Base-by-base conservation (phyloP, 1,140 invertebrate species). In the Tetranychus cinnabarinus region DNA sequence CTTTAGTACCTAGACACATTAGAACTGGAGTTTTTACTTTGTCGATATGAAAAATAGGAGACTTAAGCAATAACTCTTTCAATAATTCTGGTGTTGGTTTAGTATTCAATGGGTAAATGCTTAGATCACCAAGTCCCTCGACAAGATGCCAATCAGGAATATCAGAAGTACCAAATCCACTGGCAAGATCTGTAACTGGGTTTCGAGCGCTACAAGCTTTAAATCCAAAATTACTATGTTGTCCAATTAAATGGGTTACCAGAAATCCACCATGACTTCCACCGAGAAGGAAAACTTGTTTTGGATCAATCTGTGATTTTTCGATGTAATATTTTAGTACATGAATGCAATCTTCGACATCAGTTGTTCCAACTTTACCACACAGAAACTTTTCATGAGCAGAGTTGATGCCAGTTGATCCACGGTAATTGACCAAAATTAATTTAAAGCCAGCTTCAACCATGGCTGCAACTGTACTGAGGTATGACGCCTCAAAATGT, bases 251-350 rank as follows among this genome's bases (percentile, higher is more conserved):
- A 73, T 92, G 88, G 34, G 82, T 77, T 12, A 83, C 82, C 5
- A 95, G 73, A 72, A 93, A 93, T 42, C 89, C 90, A 54, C 89
- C 89, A 72, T 95, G 87, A 2, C 88, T 93, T 6, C 88, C 88
- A 23, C 89, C 90, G 37, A n/a, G 13, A 2, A 65, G 35, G 39
- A 50, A 42, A 33, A 63, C 52, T 52, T 47, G 74, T 65, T 75
- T 80, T 46, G 73, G 71, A 50, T 73, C 68, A 42, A 23, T 23
- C 23, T 23, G 23, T 23, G 23, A 23, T 23, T 23, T 23, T 23
- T 23, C 23, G 0, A 83, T 56, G 0, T 75, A 73, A 62, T 77
- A 72, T 54, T 79, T 64, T 1, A 77, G 75, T 15, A 81, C 79
- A 35, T 79, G 74, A 65, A 84, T 75, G 64, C 83, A 82, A 73